These are phyloP conservation scores for Tribolium castaneum DNA, from an alignment of 1,140 invertebrate species.

Conservation along the genomic window DNA sequence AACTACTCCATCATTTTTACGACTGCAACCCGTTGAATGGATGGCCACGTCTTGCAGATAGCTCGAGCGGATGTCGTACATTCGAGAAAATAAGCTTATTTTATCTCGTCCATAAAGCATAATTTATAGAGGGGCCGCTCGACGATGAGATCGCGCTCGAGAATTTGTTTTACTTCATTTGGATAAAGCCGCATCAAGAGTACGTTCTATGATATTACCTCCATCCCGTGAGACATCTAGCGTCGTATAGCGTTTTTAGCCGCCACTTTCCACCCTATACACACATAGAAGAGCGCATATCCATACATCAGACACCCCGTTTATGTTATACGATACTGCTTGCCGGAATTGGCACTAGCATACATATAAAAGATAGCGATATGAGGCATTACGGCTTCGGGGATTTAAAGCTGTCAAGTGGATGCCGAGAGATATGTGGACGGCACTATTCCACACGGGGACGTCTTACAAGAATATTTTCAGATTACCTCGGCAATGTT, in stretches of 20 bases:
- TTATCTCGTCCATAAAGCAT: conserved; percentile 61
- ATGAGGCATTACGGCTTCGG: conserved; percentile 58
- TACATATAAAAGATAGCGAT: conserved; percentile 57
- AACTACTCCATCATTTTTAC: conserved; percentile 50
- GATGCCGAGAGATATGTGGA: conserved; percentile 55
- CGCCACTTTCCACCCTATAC: conserved; percentile 52
- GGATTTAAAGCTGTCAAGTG: conserved; percentile 57
- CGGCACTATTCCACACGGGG: conserved; percentile 36
- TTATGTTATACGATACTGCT: conserved; percentile 57
- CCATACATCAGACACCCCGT: conserved; percentile 50
- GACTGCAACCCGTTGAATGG: conserved; percentile 43
- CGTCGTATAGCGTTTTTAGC: conserved; percentile 48
- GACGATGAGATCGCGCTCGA: conserved; percentile 46
- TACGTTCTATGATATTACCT: conserved; percentile 49
- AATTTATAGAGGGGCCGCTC: conserved; percentile 56
- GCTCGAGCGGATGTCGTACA: conserved; percentile 62
- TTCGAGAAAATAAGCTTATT: conserved; percentile 63
- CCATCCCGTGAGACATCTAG: conserved; percentile 46
- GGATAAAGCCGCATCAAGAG: conserved; percentile 49
- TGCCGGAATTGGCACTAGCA: conserved; percentile 55
- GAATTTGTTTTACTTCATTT: conserved; percentile 60
- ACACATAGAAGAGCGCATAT: conserved; percentile 41
- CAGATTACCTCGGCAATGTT: not conserved
- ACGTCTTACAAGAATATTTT: conserved; percentile 37
- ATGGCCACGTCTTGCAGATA: conserved; percentile 61